Percentiles rank a stretch among this genome's conserved stretches.
Conservation (phyloP, 2,113 vertebrate species). For the Epinephelus moara region DNA sequence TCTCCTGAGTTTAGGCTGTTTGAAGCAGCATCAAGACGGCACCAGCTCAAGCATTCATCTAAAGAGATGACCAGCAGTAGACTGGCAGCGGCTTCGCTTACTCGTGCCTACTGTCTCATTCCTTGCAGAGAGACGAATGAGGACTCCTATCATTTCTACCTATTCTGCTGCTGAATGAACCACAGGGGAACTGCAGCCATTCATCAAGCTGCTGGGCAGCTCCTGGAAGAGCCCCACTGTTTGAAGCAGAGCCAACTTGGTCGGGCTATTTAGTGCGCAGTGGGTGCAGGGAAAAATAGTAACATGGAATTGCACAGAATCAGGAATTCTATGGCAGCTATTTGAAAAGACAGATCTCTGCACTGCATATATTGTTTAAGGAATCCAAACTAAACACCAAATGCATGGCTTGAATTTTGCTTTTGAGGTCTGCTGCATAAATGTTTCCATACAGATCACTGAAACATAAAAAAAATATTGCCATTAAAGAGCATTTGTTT, state of each 20-base stretch:
- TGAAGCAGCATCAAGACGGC: not conserved
- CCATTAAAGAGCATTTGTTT: no score
- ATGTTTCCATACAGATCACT: no score
- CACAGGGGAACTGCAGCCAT: slow-evolving; percentile 45
- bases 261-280: slow-evolving; percentile 20
- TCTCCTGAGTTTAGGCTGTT: not conserved
- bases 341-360: slow-evolving; percentile 20
- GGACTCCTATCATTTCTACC: slow-evolving; percentile 15
- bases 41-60: not conserved
- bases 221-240: slow-evolving; percentile 28
- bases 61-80: not conserved
- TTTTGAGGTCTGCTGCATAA: no score
- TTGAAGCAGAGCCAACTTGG: slow-evolving; percentile 51
- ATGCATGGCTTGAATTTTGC: no score
- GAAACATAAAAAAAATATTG: no score
- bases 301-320: slow-evolving; percentile 13
- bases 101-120: not conserved
- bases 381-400: no score
- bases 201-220: slow-evolving; percentile 50
- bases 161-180: slow-evolving; percentile 19
- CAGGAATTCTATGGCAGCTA: slow-evolving; percentile 25
- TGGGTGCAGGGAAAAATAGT: not conserved
- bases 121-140: not conserved
- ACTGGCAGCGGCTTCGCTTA: not conserved
- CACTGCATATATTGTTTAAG: no score